Evolutionary conservation across 2,113 vertebrate genomes (phyloP).

Genomic region (Genyomyrus donnyi): DNA sequence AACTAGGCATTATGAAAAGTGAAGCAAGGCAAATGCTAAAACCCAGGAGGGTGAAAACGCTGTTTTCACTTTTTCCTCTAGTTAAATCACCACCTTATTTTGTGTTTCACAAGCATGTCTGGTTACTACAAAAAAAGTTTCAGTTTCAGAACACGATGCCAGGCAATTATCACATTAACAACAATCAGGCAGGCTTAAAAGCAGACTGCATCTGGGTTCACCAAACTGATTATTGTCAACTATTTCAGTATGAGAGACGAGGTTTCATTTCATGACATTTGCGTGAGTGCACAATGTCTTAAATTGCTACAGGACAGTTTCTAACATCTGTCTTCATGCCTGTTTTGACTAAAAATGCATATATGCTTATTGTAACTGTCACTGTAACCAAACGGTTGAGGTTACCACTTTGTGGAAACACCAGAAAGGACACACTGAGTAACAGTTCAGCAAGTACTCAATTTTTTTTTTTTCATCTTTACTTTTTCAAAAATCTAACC

Average conservation of each 20-base stretch:
- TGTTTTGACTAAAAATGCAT: not conserved
- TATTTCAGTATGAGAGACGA: not conserved
- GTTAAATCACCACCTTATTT: not conserved
- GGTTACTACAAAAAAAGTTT: not conserved
- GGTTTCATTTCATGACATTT: not conserved
- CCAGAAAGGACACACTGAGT: not conserved
- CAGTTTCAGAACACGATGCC: not conserved
- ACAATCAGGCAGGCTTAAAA: not conserved
- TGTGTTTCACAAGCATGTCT: not conserved
- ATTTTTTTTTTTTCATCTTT: not conserved
- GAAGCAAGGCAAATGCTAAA: not conserved
- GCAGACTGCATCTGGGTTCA: not conserved
- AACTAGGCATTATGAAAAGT: not conserved
- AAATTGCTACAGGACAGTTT: not conserved
- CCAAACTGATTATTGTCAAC: conserved; percentile 1
- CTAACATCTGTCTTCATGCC: not conserved
- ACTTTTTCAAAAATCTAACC: not conserved
- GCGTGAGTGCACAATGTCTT: not conserved
- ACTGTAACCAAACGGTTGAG: not conserved
- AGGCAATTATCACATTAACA: conserved; percentile 4
- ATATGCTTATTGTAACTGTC: not conserved
- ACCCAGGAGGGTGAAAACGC: not conserved
- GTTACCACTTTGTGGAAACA: not conserved
- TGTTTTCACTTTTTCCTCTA: not conserved
- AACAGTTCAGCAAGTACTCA: not conserved